phyloP scores from a whole-genome alignment of 1,140 invertebrate genomes.

The Trachymyrmex septentrionalis region DNA sequence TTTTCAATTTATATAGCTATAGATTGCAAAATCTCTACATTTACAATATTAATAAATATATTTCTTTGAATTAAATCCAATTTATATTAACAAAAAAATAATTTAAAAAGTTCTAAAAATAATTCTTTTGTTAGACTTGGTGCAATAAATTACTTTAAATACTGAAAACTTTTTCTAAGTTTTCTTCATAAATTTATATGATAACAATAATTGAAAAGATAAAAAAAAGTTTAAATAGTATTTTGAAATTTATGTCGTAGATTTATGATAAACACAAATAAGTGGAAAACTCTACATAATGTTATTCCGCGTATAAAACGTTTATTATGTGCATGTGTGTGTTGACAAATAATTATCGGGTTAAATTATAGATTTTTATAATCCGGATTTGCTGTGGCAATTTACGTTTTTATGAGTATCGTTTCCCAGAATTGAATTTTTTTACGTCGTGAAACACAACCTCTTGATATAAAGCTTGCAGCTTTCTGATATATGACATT shows the following conservation, averaged over 20 bases:
- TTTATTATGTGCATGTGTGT: not conserved
- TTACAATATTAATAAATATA: not conserved
- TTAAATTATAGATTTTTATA: constrained; percentile 37
- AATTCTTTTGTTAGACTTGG: not conserved
- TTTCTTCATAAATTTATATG: not conserved
- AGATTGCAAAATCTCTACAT: not conserved
- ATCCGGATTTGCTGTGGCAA: constrained; percentile 19
- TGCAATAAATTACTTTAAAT: not conserved
- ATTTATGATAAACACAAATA: not conserved
- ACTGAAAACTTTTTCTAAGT: not conserved
- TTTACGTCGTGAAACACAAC: not conserved
- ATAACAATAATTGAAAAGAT: not conserved
- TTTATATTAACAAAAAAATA: not conserved
- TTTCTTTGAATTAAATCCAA: not conserved
- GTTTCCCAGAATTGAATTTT: constrained; percentile 26
- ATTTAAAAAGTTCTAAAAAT: not conserved
- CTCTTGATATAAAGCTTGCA: not conserved
- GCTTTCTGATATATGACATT: constrained; percentile 23
- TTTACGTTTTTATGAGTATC: not conserved
- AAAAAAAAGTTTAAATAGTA: not conserved
- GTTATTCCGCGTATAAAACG: not conserved
- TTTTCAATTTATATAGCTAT: not conserved
- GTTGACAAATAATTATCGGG: constrained; percentile 26
- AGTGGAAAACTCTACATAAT: not conserved
- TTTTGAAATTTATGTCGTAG: not conserved